Evolutionary conservation across 30 jellyfish, hydroid and myxozoan genomes (phyloP).

Genomic region (Rhopilema esculentum): DNA sequence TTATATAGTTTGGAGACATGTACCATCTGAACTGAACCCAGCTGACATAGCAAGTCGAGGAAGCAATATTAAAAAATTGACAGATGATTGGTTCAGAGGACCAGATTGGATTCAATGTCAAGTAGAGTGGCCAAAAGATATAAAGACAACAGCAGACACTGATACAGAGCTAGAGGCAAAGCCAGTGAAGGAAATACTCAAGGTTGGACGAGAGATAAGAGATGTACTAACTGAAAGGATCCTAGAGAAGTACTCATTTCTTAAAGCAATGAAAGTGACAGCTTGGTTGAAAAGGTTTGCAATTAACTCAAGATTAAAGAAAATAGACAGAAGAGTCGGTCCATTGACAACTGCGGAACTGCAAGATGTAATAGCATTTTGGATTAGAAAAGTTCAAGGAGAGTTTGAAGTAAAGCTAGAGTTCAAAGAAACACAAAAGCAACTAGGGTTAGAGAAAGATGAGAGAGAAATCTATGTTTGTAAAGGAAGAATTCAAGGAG

Average conservation of each 20-base stretch:
- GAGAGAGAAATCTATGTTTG: slow-evolving; percentile 12
- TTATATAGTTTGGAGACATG: slow-evolving; percentile 69
- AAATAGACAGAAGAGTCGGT: slow-evolving; percentile 15
- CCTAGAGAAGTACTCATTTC: slow-evolving; percentile 20
- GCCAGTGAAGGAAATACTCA: slow-evolving; percentile 37
- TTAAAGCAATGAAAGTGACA: slow-evolving; percentile 28
- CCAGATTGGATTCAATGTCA: slow-evolving; percentile 52
- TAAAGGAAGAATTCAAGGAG: slow-evolving; percentile 46
- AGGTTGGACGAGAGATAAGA: neutral
- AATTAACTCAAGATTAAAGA: slow-evolving; percentile 33
- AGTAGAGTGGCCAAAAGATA: slow-evolving; percentile 63
- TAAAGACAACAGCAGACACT: slow-evolving; percentile 7
- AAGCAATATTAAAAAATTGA: neutral
- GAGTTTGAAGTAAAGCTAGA: neutral
- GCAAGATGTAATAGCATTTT: too few species aligned
- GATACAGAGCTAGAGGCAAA: slow-evolving; percentile 56
- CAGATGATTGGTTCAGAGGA: slow-evolving; percentile 47
- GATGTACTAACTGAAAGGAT: neutral
- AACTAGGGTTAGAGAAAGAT: neutral
- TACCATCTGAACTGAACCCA: slow-evolving; percentile 41
- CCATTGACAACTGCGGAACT: slow-evolving; percentile 69
- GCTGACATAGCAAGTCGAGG: slow-evolving; percentile 78
- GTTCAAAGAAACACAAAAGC: neutral
- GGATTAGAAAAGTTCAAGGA: neutral
- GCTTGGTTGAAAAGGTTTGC: slow-evolving; percentile 55